Base-by-base conservation (phyloP, 2,888 invertebrate genomes). In the Lochmaea crataegi region DNA sequence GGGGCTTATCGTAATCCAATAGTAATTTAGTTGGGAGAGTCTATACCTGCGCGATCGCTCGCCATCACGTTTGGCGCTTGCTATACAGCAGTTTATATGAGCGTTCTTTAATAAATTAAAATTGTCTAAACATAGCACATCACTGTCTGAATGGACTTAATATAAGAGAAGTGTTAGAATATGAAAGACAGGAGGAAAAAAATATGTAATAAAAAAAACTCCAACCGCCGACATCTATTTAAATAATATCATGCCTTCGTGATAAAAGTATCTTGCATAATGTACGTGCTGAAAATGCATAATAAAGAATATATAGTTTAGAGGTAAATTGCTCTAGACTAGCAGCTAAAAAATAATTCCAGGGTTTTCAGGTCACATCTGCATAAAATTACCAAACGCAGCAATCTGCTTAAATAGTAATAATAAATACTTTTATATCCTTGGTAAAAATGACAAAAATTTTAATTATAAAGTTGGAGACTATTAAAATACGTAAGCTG, bases 221-320 rank as follows among this genome's bases (percentile, higher is more conserved):
- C 4, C 2, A 53, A 42, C 18, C 38, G 51, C 51, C 14, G 32
- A 16, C 41, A 11, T 18, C 41, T 66, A 41, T 66, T 42, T 66
- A 57, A 48, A 65, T 45, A 67, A 58, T 67, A 7, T n/a, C n/a
- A n/a, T 60, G 60, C 45, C 58, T 58, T 58, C 16, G 38, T 45
- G 22, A n/a, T n/a, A n/a, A 58, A 58, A 67, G 67, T 45, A 58
- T 45, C 16, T 16, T 38, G 45, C 12, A 32, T 67, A 67, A 67
- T 67, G 58, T 58, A 58, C 67, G 58, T 67, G 58, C 45, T 45
- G n/a, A 45, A 67, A 67, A 58, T 67, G 42, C 58, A 67, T 58
- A 58, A 67, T 58, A 45, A 45, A 41, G 22, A 45, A 58, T 48
- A 67, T 58, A 48, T 58, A 58, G 58, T 67, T 58, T 45, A 58